Conservation (phyloP, 2,113 vertebrate genomes). For the Myrmophylax atrothorax region DNA sequence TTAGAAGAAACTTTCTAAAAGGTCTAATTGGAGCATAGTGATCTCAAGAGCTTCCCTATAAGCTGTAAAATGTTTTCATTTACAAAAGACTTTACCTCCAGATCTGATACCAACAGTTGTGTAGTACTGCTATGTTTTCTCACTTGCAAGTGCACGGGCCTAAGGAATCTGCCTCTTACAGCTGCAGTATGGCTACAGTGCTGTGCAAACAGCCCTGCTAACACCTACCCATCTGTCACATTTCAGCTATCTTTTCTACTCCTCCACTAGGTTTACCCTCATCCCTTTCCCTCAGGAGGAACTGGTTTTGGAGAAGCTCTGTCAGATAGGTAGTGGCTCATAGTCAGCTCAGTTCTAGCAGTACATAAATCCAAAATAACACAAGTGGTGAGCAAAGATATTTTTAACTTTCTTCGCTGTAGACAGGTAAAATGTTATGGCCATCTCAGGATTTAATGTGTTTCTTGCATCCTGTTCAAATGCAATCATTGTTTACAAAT, state of each 20-base stretch:
- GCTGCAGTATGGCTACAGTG: neutral
- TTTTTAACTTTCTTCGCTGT: neutral
- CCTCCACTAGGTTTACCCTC: neutral
- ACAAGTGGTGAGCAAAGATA: neutral
- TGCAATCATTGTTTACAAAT: neutral
- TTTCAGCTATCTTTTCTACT: neutral
- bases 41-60: neutral
- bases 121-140: neutral
- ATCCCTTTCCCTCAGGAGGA: neutral
- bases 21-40: neutral
- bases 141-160: neutral
- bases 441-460: neutral
- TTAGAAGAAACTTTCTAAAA: neutral
- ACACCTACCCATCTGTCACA: neutral
- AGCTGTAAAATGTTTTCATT: neutral
- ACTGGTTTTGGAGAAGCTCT: neutral
- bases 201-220: neutral
- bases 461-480: neutral
- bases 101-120: neutral
- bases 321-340: neutral
- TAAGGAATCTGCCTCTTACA: neutral
- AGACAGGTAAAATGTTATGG: neutral
- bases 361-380: neutral
- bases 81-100: neutral
- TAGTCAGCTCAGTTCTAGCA: neutral